A percentile compares a stretch with the other conserved stretches of the same genome.
Conservation (phyloP, 2,888 invertebrate species). For the Oxytorus armatus region DNA sequence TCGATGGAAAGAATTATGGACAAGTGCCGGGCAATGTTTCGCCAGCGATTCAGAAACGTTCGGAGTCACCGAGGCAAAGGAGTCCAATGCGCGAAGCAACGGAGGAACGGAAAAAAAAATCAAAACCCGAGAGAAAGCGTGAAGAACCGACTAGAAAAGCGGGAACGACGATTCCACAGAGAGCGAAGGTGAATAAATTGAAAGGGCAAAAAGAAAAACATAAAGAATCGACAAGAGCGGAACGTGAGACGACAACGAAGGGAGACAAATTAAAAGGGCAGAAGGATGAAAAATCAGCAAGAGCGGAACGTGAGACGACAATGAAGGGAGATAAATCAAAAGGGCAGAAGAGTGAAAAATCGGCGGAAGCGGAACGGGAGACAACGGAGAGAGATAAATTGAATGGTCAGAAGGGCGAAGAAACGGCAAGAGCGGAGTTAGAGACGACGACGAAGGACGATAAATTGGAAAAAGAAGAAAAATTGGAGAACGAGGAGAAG, state of each 20-base stretch:
- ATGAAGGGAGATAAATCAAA: slow-evolving; percentile 61
- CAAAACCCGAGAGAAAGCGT: background rate
- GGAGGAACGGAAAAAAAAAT: background rate
- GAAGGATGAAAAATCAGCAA: background rate
- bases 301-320: background rate
- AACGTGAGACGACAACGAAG: background rate
- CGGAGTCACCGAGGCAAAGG: no score
- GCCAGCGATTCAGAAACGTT: background rate
- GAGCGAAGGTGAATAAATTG: background rate
- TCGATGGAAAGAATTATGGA: slow-evolving; percentile 74
- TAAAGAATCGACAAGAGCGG: background rate
- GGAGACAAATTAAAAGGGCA: background rate
- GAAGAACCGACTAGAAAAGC: background rate
- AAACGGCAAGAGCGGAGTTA: background rate
- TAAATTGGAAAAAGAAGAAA: slow-evolving; percentile 82
- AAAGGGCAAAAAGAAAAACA: background rate
- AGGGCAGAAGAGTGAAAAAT: no score
- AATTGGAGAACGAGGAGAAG: slow-evolving; percentile 71
- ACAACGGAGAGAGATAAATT: background rate
- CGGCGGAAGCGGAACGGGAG: no score
- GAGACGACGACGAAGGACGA: background rate
- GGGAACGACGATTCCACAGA: no score
- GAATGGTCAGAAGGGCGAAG: background rate
- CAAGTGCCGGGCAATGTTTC: slow-evolving; percentile 69
- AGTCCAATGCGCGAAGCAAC: background rate